phyloP scores from a whole-genome alignment of 2,797 vertebrate species.

The Characodon lateralis region DNA sequence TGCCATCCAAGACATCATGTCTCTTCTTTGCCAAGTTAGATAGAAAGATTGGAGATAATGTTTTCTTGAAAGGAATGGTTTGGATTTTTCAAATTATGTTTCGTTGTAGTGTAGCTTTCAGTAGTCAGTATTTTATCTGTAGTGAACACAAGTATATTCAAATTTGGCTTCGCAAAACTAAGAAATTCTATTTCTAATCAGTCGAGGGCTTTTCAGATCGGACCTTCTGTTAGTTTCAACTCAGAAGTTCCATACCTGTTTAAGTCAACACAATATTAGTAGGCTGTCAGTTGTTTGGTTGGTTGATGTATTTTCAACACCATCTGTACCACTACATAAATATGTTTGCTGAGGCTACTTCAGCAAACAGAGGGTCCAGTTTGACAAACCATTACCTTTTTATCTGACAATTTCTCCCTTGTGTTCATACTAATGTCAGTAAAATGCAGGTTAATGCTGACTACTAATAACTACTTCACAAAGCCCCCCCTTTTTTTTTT shows the following conservation, averaged over 20 bases:
- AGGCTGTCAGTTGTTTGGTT: not conserved
- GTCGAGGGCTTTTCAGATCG: not conserved
- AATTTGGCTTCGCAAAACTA: not conserved
- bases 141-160: not conserved
- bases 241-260: not conserved
- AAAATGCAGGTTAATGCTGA: too few species aligned
- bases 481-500: too few species aligned
- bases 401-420: too few species aligned
- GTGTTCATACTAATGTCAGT: too few species aligned
- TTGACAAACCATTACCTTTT: too few species aligned
- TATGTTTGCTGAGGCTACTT: too few species aligned
- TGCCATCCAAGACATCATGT: slow-evolving; percentile 50
- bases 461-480: too few species aligned
- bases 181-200: not conserved
- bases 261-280: not conserved
- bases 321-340: not conserved
- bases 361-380: too few species aligned
- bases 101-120: not conserved
- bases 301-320: not conserved
- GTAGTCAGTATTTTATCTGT: not conserved
- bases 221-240: not conserved
- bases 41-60: slow-evolving; percentile 52
- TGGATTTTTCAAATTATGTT: not conserved
- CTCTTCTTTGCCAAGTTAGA: slow-evolving; percentile 53
- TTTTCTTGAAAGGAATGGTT: slow-evolving; percentile 4